These are phyloP conservation scores for Pardalotus punctatus DNA, from an alignment of 2,113 vertebrate species.

Conservation along the genomic window DNA sequence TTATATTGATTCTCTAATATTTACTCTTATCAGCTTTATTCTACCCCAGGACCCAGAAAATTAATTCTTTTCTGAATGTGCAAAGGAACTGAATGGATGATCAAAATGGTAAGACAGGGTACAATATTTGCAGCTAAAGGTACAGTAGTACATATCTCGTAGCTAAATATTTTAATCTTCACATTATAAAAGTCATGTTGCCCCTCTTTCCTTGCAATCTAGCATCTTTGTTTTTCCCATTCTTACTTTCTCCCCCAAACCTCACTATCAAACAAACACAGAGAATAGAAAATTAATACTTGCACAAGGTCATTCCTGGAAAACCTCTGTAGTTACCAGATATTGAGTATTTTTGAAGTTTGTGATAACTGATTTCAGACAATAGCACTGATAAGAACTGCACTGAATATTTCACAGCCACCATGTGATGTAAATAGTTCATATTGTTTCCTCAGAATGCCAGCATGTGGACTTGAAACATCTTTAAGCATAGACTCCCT, in stretches of 20 bases:
- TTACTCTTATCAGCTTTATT: not conserved
- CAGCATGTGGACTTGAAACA: accelerated
- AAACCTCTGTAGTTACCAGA: not conserved
- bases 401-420: not conserved
- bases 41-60: not conserved
- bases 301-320: not conserved
- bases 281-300: not conserved
- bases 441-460: not conserved
- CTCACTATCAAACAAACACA: not conserved
- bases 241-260: not conserved
- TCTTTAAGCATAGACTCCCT: not conserved
- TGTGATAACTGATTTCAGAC: not conserved
- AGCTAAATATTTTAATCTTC: not conserved
- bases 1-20: not conserved
- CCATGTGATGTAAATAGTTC: not conserved
- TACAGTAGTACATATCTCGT: not conserved
- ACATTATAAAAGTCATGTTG: not conserved
- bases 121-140: not conserved
- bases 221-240: not conserved
- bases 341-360: not conserved
- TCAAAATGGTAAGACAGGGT: not conserved
- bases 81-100: not conserved
- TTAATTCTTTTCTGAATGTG: not conserved
- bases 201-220: not conserved
- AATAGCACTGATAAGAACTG: not conserved